phyloP scores from a whole-genome alignment of 2,113 vertebrate species.

The Amphiprion ocellaris region DNA sequence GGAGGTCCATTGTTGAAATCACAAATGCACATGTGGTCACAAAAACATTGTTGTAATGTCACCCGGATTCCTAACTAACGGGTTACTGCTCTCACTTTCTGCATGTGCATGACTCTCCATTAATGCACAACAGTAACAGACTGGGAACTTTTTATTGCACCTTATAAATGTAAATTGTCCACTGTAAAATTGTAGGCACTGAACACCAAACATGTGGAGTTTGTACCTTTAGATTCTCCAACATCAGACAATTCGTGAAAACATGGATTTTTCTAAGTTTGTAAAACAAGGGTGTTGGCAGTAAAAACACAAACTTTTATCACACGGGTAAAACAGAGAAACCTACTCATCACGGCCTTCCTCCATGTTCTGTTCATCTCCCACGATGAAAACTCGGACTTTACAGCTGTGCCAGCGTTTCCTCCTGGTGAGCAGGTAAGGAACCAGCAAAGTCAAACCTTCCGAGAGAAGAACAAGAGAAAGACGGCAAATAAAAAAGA shows the following conservation, averaged over 20 bases:
- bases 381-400: constrained; percentile 83
- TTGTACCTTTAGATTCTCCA: no score
- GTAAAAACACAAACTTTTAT: background rate
- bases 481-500: background rate
- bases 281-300: background rate
- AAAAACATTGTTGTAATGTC: no score
- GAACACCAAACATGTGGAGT: no score
- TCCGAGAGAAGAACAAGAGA: background rate
- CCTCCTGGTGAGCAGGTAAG: constrained; percentile 83
- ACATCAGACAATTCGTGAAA: background rate
- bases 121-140: no score
- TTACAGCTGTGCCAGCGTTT: constrained; percentile 80
- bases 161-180: no score
- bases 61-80: no score
- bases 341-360: constrained; percentile 82
- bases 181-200: no score
- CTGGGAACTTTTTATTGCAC: no score
- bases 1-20: no score
- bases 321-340: background rate
- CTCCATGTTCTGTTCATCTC: constrained; percentile 79
- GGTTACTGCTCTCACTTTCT: no score
- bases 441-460: constrained; percentile 87
- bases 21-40: no score
- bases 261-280: background rate
- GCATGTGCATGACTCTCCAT: no score